These are phyloP conservation scores for Schizotus pectinicornis DNA, from an alignment of 2,888 invertebrate genomes.

Conservation along the genomic window DNA sequence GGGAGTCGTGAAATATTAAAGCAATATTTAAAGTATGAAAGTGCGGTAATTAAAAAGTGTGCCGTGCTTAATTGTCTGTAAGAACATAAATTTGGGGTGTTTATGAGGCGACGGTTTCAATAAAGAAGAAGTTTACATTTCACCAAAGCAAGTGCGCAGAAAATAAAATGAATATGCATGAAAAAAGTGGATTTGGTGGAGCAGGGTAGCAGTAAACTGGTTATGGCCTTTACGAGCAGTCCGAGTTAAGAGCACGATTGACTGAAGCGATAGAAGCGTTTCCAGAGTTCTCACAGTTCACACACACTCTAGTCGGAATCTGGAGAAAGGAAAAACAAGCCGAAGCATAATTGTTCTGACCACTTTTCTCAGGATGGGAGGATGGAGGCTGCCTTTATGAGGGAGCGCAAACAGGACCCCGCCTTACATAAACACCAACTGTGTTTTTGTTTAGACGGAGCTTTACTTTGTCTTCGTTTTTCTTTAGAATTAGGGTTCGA, in stretches of 20 bases:
- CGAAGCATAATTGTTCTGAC: constrained; percentile 46
- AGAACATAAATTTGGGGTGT: constrained; percentile 17
- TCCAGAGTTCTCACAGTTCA: constrained; percentile 31
- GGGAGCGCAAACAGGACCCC: constrained; percentile 39
- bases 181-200: constrained; percentile 20
- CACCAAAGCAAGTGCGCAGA: constrained; percentile 6
- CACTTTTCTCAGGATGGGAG: constrained; percentile 39
- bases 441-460: constrained; percentile 45
- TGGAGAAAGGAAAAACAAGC: constrained; percentile 40
- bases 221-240: constrained; percentile 33
- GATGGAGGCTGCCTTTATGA: constrained; percentile 33
- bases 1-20: background rate
- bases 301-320: constrained; percentile 33
- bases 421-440: constrained; percentile 50
- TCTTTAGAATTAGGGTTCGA: constrained; percentile 38
- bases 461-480: constrained; percentile 43
- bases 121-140: constrained; percentile 19
- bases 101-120: constrained; percentile 15
- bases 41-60: constrained; percentile 12
- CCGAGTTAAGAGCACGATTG: constrained; percentile 34
- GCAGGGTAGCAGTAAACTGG: constrained; percentile 32
- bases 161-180: constrained; percentile 30
- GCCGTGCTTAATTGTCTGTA: constrained; percentile 6
- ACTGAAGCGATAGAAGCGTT: constrained; percentile 37
- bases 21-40: constrained; percentile 7